Evolutionary conservation across 1,140 invertebrate species (phyloP), one percentile per base, ranked within the genome.

Genomic region (Macrotrachela quadricornifera): DNA sequence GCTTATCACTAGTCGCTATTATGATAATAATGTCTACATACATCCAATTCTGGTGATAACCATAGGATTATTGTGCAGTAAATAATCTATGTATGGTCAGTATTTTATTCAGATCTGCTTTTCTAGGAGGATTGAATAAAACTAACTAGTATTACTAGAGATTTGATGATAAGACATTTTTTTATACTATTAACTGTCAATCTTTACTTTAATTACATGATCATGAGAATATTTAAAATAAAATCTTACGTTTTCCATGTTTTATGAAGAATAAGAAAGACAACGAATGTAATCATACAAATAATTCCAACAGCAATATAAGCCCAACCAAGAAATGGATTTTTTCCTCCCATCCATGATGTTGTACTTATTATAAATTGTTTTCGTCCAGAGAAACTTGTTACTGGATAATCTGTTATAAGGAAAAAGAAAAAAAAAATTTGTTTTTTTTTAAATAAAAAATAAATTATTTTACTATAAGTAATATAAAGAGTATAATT

Each of bases 301-400:
- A 95, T 77, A 56, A 79, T 81, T 17, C 92, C 92, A 8, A 96
- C 87, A 15, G 90, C 83, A 57, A 99, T 87, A 66, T 97, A 99
- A 16, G 90, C 87, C 59, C 92, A 86, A 14, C 90, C 91, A 18
- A 97, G 73, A 71, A 96, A 96, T n/a, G 85, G 83, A 74, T 97
- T 96, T 70, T 94, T 94, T 6, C 90, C 91, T 51, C 92, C 92
- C 0, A 96, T 73, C 58, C 94, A 77, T 0, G 87, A 92, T 0
- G 88, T 95, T n/a, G 87, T 96, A 14, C 90, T 90, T 57, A 96
- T 74, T 57, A 97, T 85, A 73, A 97, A 81, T 44, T 79, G 77
- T 71, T 97, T 99, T 12, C 76, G 81, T 1, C 90, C 91, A 63
- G 85, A 79, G 72, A 96, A 97, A 14, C 78, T 75, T 12, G 75